Evolutionary conservation across 2,888 invertebrate genomes (phyloP).

Genomic region (Eumerus sabulonum): DNA sequence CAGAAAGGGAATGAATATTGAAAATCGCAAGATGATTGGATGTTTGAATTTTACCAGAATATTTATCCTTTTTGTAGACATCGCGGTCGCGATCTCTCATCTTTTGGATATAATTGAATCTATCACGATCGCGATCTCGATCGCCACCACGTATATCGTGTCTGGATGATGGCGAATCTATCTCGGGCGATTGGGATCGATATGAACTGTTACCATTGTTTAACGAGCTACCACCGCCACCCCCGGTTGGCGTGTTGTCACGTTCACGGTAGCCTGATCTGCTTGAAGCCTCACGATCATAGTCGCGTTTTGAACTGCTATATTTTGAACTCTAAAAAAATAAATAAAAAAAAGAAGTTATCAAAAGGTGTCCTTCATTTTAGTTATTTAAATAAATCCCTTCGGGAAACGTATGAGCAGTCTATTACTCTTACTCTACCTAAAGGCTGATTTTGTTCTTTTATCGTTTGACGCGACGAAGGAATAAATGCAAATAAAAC

Average conservation of each 20-base stretch:
- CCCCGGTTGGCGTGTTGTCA: constrained; percentile 76
- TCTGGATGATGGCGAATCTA: constrained; percentile 83
- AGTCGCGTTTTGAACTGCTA: constrained; percentile 86
- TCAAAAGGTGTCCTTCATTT: no score
- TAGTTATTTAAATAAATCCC: no score
- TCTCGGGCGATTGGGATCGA: constrained; percentile 87
- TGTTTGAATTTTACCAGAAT: constrained; percentile 84
- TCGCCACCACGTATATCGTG: constrained; percentile 77
- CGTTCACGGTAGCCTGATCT: constrained; percentile 79
- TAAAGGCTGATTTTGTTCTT: no score
- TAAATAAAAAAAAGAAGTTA: no score
- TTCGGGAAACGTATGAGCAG: no score
- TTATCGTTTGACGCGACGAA: no score
- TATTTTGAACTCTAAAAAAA: constrained; percentile 86
- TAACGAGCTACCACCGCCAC: constrained; percentile 73
- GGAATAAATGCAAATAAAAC: no score
- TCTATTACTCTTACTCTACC: no score
- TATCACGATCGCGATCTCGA: constrained; percentile 80
- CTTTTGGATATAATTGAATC: constrained; percentile 79
- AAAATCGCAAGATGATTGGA: background rate
- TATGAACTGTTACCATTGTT: constrained; percentile 85
- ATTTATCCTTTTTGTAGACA: constrained; percentile 95
- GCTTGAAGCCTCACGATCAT: constrained; percentile 79
- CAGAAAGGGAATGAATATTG: background rate
- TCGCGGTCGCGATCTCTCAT: constrained; percentile 86